phyloP scores from a whole-genome alignment of 2,797 vertebrate genomes.

The Spondyliosoma cantharus region DNA sequence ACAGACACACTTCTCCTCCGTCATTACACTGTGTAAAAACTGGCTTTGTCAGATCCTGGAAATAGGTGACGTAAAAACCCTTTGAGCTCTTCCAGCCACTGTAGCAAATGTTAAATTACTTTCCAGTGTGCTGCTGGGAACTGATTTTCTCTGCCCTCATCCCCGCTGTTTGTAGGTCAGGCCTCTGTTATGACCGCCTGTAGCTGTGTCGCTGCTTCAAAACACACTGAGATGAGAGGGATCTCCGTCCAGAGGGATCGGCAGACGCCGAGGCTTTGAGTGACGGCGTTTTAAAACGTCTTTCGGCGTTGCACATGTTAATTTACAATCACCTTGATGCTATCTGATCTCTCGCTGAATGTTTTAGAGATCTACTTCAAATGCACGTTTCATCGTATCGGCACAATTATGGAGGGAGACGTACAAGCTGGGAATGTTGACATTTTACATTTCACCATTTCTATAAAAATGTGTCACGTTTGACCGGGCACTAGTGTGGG shows the following conservation, averaged over 20 bases:
- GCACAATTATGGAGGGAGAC: too few species aligned
- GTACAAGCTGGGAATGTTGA: too few species aligned
- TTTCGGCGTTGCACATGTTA: background rate
- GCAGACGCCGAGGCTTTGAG: slow-evolving; percentile 26
- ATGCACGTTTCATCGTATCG: background rate
- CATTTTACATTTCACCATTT: too few species aligned
- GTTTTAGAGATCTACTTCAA: background rate
- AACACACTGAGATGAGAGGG: slow-evolving; percentile 28
- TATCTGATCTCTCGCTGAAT: background rate
- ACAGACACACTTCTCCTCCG: background rate
- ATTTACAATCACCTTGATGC: background rate
- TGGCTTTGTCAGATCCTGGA: slow-evolving; percentile 18
- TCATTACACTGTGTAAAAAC: slow-evolving; percentile 36
- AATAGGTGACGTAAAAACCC: slow-evolving; percentile 19
- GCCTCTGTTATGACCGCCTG: slow-evolving; percentile 34
- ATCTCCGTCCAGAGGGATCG: slow-evolving; percentile 27
- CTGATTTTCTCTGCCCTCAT: slow-evolving; percentile 36
- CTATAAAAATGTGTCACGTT: too few species aligned
- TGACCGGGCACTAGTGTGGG: too few species aligned
- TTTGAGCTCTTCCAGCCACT: slow-evolving; percentile 28
- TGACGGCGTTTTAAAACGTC: slow-evolving; percentile 37
- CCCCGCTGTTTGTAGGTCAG: slow-evolving; percentile 61
- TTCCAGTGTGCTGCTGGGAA: slow-evolving; percentile 43
- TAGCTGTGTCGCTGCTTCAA: slow-evolving; percentile 29
- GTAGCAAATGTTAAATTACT: slow-evolving; percentile 51